Evolutionary conservation across 2,888 invertebrate species (phyloP).

Genomic region (Rutpela maculata): DNA sequence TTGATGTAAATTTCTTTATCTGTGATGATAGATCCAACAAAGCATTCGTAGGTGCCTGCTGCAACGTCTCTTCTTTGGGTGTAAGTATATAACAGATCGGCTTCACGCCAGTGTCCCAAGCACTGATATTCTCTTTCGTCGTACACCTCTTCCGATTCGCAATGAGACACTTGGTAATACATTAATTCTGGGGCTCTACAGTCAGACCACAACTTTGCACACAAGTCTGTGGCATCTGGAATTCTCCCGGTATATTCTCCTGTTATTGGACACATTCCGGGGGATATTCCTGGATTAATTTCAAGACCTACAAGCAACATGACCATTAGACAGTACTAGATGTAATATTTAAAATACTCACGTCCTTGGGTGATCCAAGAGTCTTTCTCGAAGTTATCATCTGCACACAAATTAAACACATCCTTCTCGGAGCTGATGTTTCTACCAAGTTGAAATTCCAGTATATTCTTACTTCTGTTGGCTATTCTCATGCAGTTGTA

Average conservation of each 20-base stretch:
- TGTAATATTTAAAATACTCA: slow-evolving; percentile 69
- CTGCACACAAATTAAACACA: slow-evolving; percentile 66
- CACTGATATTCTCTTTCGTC: slow-evolving; percentile 82
- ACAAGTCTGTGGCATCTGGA: slow-evolving; percentile 77
- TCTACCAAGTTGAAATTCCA: slow-evolving; percentile 78
- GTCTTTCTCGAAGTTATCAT: slow-evolving; percentile 75
- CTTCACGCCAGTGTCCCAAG: slow-evolving; percentile 81
- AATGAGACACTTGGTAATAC: slow-evolving; percentile 81
- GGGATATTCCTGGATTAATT: slow-evolving; percentile 56
- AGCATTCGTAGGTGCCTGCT: slow-evolving; percentile 79
- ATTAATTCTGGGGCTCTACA: slow-evolving; percentile 80
- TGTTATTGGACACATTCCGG: slow-evolving; percentile 78
- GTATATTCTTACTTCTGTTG: slow-evolving; percentile 77
- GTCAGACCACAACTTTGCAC: slow-evolving; percentile 81
- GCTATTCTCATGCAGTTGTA: slow-evolving; percentile 79
- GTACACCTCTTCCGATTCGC: slow-evolving; percentile 77
- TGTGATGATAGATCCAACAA: slow-evolving; percentile 78
- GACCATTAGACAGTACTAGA: background rate
- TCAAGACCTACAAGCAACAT: slow-evolving; percentile 56
- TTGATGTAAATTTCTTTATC: slow-evolving; percentile 80
- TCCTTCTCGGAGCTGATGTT: slow-evolving; percentile 67
- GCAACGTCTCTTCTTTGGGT: slow-evolving; percentile 79
- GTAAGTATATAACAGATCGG: slow-evolving; percentile 79
- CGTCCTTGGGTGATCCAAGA: slow-evolving; percentile 80
- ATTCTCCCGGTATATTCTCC: slow-evolving; percentile 81